Evolutionary conservation across 2,113 vertebrate genomes (phyloP), one percentile per base, ranked within the genome.

Genomic region (Equus przewalskii): DNA sequence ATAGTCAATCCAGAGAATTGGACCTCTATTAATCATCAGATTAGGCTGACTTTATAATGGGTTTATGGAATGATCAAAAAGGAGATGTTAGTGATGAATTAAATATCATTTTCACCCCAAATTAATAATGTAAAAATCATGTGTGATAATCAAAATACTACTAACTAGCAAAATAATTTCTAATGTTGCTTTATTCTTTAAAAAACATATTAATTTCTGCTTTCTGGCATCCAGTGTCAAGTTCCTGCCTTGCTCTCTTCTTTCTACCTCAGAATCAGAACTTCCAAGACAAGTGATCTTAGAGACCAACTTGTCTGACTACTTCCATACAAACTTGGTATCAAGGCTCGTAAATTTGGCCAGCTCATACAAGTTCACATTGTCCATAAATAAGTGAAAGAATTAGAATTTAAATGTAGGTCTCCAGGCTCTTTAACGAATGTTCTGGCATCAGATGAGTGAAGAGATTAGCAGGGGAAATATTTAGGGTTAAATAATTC

Each of bases 141-240:
- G 22, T 67, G 4, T 54, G n/a, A 30, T 46, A 62, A 60, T 0
- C 82, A 67, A 79, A 83, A 78, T 73, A 33, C 21, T 49, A 11
- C 26, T 54, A 58, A 78, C 49, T 36, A 73, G 22, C 30, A 73
- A 91, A 91, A 26, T 86, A 70, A 86, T 78, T 91, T 62, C 28
- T 46, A 28, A 54, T 2, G 10, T 28, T 64, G n/a, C 16, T 62
- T 65, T 33, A 13, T 56, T 81, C 86, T 92, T 58, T 44, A 21
- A 97, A 94, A 64, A 26, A 62, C 1, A 2, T n/a, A 2, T 54
- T 33, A 3, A 1, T 6, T 22, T 87, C 58, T 83, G 46, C 4
- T 70, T 90, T 67, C 33, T 62, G 49, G 30, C 16, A n/a, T 19
- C n/a, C 26, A 18, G 62, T 54, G 44, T 30, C 51, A 83, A 54